phyloP scores from a whole-genome alignment of 2,113 vertebrate genomes.

The Geothlypis trichas region DNA sequence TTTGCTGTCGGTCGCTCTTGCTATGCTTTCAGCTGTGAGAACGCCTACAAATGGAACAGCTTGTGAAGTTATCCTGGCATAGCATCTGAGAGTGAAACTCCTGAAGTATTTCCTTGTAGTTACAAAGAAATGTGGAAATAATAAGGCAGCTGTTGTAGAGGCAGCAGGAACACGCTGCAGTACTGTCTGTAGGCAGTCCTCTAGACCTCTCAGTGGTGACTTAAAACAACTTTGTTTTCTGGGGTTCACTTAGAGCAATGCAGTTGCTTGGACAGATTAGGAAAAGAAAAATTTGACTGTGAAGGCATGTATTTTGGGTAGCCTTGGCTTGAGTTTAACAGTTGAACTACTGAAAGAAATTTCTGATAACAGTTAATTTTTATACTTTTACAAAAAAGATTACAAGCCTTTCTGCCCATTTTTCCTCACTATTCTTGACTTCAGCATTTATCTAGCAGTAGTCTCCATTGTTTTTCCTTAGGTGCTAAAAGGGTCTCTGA shows the following conservation, averaged over 20 bases:
- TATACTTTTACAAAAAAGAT: neutral
- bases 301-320: neutral
- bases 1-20: neutral
- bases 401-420: neutral
- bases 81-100: constrained; percentile 34
- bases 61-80: constrained; percentile 32
- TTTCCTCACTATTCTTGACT: neutral
- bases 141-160: constrained; percentile 44
- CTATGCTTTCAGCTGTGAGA: constrained; percentile 36
- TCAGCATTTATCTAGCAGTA: neutral
- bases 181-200: neutral
- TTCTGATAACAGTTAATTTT: neutral
- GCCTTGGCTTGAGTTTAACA: neutral
- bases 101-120: constrained; percentile 24
- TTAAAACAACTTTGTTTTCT: neutral
- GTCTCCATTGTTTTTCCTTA: neutral
- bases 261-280: neutral
- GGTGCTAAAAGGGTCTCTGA: neutral
- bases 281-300: neutral
- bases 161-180: neutral
- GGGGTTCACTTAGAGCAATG: neutral
- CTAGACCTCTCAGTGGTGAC: neutral
- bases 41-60: constrained; percentile 36
- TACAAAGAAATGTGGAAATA: constrained; percentile 48
- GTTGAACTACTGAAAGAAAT: neutral